Evolutionary conservation across 2,113 vertebrate species (phyloP), one percentile per base, ranked within the genome.

Genomic region (Sylvilagus bachmani): DNA sequence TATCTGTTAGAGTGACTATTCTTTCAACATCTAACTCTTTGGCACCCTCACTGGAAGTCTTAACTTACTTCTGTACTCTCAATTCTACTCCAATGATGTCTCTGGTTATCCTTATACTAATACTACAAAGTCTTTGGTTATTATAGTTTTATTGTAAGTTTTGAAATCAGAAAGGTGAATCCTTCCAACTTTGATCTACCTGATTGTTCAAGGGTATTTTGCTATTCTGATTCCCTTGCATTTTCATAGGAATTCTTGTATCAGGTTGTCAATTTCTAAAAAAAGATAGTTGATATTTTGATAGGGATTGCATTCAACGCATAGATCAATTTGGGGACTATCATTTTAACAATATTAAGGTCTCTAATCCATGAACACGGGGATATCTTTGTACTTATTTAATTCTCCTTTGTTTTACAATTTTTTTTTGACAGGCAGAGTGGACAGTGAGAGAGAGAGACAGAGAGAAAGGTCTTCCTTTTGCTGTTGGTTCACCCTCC

Each of bases 231-330:
- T 25, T 51, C 13, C 31, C n/a, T 87, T 84, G 33, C 10, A 91
- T 82, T 81, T 55, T 51, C 38, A 53, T 36, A 80, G 29, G 16
- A 90, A 85, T 80, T 86, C 84, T 78, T 90, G 17, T 49, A 75
- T n/a, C 6, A 82, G 36, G 4, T 78, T 84, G 21, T 62, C 49
- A 82, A 90, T 93, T 89, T 84, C 51, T 85, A 70, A 89, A 83
- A 79, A 67, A 31, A 71, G 5, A 9, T 13, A 55, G 17, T 2
- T 75, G 84, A 89, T 27, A 70, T 79, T 94, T 86, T 88, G 58
- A 84, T 11, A 73, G n/a, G 11, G 69, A 81, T 33, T 38, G 4
- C 27, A 67, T 24, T 90, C 49, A 86, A 82, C 55, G 27, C 27
- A 21, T 49, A 71, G 19, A 64, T 79, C 25, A n/a, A 31, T 25